Base-by-base conservation (phyloP, 2,888 invertebrate genomes). In the Diarsia mendica region DNA sequence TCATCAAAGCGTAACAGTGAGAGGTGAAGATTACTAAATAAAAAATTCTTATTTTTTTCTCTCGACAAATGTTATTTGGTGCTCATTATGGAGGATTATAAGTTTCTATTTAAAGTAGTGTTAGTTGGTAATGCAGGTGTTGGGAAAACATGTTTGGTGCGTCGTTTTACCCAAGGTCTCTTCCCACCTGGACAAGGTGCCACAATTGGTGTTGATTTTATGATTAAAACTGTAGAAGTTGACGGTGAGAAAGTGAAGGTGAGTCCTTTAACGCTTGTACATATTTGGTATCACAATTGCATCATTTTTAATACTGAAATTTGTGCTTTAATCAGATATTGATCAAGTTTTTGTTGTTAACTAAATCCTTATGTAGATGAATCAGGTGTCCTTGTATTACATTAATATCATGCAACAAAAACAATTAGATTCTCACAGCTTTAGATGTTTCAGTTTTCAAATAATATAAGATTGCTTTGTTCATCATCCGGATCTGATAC, bases 101-200 rank as follows among this genome's bases (percentile, higher is more conserved):
- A 99, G 97, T 99, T 99, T 97, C 97, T 99, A 88, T 99, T 99
- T 95, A 99, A 99, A 98, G 99, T 99, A 89, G 99, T 99, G 84
- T 97, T 99, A 85, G 99, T 99, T 87, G 99, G 99, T 70, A 99
- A 99, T 97, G 99, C 99, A 85, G 99, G 99, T 75, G 99, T 99
- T 84, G 99, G 99, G 39, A 99, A 99, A 96, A 99, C 99, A 71
- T 99, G 99, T 95, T 97, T 99, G 74, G 99, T 99, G 76, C 97
- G 99, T 84, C 97, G 99, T 90, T 99, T 99, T 94, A 99, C 99
- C 60, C 99, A 99, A 97, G 99, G 99, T 3, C 96, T 99, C 67
- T 99, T 99, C 96, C 99, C 99, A 70, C 99, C 99, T 51, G 99
- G 99, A 20, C 99, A 99, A 96, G 99, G 99, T 87, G 99, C 99